Percentiles rank a stretch among this genome's conserved stretches.
phyloP scores from a whole-genome alignment of 1,140 invertebrate species.

The Pseudomyrmex flavicornis region DNA sequence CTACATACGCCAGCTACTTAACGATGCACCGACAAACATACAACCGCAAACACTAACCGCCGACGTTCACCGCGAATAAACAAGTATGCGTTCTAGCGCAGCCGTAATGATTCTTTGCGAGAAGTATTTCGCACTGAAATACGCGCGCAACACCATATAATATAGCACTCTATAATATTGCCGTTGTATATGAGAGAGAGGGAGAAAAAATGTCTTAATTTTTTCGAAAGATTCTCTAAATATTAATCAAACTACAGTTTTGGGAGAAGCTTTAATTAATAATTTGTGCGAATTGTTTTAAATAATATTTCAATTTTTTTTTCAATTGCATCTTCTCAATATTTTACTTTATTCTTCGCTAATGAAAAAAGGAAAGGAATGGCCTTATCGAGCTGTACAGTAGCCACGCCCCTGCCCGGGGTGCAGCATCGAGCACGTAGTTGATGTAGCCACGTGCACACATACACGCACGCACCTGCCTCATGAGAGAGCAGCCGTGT shows the following conservation, averaged over 20 bases:
- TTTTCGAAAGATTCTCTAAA: too few species aligned
- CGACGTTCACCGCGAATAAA: constrained; percentile 28
- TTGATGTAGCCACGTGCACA: constrained; percentile 22
- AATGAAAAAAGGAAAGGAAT: constrained; percentile 22
- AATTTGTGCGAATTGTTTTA: not conserved
- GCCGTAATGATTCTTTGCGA: constrained; percentile 3
- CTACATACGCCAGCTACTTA: constrained; percentile 5
- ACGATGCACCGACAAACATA: constrained; percentile 30
- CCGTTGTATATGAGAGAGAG: too few species aligned
- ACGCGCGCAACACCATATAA: not conserved
- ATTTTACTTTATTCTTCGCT: not conserved
- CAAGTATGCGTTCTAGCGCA: constrained; percentile 12
- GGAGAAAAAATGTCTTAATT: too few species aligned
- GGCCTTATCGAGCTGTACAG: constrained; percentile 25
- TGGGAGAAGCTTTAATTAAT: too few species aligned
- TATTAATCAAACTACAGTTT: too few species aligned
- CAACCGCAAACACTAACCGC: constrained; percentile 26
- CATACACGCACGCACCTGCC: constrained; percentile 13
- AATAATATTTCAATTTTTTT: not conserved
- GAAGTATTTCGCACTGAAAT: constrained; percentile 9
- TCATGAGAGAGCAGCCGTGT: constrained; percentile 15
- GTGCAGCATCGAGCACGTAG: constrained; percentile 63
- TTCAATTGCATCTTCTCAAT: not conserved
- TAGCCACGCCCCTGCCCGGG: constrained; percentile 65
- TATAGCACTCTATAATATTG: constrained; percentile 9